These are phyloP conservation scores for Anser cygnoides DNA, from an alignment of 2,113 vertebrate species.

Conservation along the genomic window DNA sequence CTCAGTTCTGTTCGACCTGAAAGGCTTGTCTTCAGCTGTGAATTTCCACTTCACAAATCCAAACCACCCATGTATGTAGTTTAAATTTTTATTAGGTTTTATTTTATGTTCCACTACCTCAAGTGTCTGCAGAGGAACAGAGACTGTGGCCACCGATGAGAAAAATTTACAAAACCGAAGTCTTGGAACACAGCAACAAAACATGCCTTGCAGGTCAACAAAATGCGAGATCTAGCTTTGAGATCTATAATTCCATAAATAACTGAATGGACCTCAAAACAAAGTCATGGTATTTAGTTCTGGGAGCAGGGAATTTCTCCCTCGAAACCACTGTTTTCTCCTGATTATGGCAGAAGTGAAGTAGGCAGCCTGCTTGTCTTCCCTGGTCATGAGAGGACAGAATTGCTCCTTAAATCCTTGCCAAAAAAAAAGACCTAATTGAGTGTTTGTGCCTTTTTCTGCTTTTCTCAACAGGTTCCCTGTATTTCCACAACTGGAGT, in stretches of 20 bases:
- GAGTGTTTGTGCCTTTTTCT: neutral
- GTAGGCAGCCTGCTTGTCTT: neutral
- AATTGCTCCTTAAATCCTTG: neutral
- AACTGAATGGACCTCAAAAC: neutral
- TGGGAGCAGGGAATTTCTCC: neutral
- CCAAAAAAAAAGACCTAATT: neutral
- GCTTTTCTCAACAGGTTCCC: neutral
- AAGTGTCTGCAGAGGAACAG: neutral
- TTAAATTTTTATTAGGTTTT: neutral
- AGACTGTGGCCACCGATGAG: neutral
- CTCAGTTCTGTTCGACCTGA: neutral
- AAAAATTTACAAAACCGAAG: neutral
- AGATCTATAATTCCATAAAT: accelerated
- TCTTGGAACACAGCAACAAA: neutral
- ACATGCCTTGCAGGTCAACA: neutral
- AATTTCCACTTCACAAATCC: neutral
- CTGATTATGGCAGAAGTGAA: neutral
- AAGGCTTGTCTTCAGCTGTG: neutral
- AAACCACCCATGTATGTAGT: accelerated
- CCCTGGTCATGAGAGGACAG: neutral
- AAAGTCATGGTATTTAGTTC: neutral
- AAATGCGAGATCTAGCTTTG: neutral
- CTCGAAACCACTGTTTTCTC: neutral
- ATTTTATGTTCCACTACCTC: neutral
- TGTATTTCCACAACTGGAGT: neutral